Conservation (phyloP, 1,140 invertebrate genomes). For the Apolygus lucorum region DNA sequence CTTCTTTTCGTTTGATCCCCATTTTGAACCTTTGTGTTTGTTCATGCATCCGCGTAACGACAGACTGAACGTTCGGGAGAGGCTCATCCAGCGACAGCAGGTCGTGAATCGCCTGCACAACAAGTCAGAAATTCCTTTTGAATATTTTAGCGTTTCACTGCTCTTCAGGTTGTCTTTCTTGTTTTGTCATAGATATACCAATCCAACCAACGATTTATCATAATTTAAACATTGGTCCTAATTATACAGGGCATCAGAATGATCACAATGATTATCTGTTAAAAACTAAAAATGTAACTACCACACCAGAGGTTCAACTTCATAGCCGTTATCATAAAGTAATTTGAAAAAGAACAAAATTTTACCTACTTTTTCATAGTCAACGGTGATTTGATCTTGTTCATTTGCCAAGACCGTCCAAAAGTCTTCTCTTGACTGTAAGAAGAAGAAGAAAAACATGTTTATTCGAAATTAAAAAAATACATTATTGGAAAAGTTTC, state of each 20-base stretch:
- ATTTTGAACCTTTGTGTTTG: neutral
- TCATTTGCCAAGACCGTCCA: neutral
- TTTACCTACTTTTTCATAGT: slow-evolving; percentile 4
- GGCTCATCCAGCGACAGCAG: neutral
- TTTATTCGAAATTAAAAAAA: no score
- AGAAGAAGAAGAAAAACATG: no score
- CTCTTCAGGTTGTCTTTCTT: neutral
- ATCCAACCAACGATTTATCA: neutral
- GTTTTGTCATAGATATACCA: neutral
- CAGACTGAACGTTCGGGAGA: neutral
- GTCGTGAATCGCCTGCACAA: neutral
- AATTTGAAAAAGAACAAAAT: no score
- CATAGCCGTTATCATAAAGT: no score
- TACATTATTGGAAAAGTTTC: no score
- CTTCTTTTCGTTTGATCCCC: neutral
- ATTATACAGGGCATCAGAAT: neutral
- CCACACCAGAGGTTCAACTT: no score
- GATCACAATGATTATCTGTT: no score
- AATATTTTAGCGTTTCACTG: neutral
- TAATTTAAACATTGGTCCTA: neutral
- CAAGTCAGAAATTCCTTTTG: neutral
- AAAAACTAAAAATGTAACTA: no score
- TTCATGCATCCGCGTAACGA: neutral
- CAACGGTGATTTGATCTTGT: neutral
- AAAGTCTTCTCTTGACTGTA: neutral